Evolutionary conservation across 2,113 vertebrate genomes (phyloP), one percentile per base, ranked within the genome.

Genomic region (Gasterosteus aculeatus): DNA sequence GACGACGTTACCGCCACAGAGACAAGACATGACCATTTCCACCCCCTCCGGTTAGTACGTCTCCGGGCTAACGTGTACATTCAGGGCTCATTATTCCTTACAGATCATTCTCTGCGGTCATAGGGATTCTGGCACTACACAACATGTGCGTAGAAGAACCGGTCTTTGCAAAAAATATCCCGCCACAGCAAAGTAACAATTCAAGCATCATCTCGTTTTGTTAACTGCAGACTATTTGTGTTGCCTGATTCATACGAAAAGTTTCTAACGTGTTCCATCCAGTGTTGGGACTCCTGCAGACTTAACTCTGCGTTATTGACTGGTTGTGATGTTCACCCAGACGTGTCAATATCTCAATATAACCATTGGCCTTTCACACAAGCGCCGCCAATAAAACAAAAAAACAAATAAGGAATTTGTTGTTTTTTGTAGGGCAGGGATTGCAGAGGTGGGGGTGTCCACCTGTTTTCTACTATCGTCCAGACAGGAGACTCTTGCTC

Each of bases 371-470:
- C 19, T 60, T 57, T 75, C 77, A 77, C 19, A 47, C 78, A 77
- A 51, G 57, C 67, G 63, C 65, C 78, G 75, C 56, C 69, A 81
- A 71, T 79, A 62, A 78, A 69, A 84, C 33, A 35, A 63, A 66
- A 39, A 4, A 46, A 38, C 5, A 38, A 22, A 38, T 65, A 62
- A 83, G 60, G 22, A 54, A 19, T 80, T 46, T 70, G 0, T 35
- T 79, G 3, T 73, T 69, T 80, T n/a, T 79, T 75, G 26, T 41
- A 91, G 90, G 83, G 12, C 60, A 84, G 22, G 85, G 64, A 53
- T 58, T 60, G 61, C 86, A 92, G 74, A 89, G 81, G 80, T 90
- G 90, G 85, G 89, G 81, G 11, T 87, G 76, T 69, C 76, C 85
- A 12, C 19, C 81, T 1, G 18, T 77, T 39, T 85, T 90, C 83